Percentiles rank a stretch among this genome's conserved stretches.
Conservation (phyloP, 2,797 vertebrate species). For the Peromyscus nudipes region DNA sequence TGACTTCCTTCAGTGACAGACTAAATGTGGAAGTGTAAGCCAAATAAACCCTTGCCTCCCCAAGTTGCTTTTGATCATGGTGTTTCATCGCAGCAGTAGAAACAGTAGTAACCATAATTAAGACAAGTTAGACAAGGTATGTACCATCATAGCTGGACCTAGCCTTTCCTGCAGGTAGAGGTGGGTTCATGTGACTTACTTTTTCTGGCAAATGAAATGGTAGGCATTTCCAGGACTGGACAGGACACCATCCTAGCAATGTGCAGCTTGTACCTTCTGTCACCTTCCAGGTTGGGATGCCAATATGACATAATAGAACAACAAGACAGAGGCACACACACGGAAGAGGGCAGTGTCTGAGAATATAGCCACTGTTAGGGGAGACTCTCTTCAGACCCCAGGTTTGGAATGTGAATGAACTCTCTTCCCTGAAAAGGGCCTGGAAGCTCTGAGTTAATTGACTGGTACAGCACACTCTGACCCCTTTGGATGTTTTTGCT, state of each 20-base stretch:
- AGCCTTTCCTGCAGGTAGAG: background rate
- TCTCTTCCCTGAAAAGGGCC: background rate
- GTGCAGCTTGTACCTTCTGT: background rate
- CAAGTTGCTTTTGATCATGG: background rate
- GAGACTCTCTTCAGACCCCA: background rate
- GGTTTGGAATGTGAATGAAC: background rate
- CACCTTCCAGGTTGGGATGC: background rate
- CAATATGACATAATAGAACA: background rate
- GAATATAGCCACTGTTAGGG: background rate
- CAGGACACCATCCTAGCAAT: background rate
- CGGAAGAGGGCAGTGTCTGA: background rate
- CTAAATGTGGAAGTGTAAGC: background rate
- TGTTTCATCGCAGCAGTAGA: background rate
- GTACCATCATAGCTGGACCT: background rate
- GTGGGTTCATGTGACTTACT: background rate
- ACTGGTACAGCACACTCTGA: background rate
- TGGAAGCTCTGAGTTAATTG: background rate
- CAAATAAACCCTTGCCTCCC: background rate
- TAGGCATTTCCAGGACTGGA: background rate
- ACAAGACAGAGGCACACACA: background rate
- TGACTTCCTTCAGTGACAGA: background rate
- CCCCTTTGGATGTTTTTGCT: background rate
- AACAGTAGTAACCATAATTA: background rate
- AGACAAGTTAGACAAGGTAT: background rate
- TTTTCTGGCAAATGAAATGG: background rate